Percentiles rank a stretch among this genome's conserved stretches.
These are phyloP conservation scores for Chaetogeoica ovagalla DNA, from an alignment of 2,888 invertebrate genomes.

Conservation along the genomic window DNA sequence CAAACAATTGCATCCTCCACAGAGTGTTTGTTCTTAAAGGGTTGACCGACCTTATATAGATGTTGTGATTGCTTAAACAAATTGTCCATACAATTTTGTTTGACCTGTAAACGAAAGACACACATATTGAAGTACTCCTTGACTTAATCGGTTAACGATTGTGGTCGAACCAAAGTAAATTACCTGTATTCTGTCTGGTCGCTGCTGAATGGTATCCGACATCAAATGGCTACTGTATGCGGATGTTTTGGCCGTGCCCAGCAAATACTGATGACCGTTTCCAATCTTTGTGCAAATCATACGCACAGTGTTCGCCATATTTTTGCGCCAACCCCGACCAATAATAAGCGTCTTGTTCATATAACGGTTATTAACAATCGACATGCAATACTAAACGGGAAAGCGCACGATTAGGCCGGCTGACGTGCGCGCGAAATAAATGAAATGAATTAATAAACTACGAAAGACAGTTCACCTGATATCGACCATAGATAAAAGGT, in stretches of 20 bases:
- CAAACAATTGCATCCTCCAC: background rate
- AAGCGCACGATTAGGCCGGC: no score
- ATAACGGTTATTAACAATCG: no score
- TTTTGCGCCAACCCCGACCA: background rate
- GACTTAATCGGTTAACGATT: background rate
- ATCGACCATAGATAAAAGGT: no score
- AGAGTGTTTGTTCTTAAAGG: background rate
- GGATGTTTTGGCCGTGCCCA: constrained; percentile 1
- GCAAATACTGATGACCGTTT: constrained; percentile 40
- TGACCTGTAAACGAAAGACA: no score
- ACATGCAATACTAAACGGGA: no score
- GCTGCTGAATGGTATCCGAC: constrained; percentile 12
- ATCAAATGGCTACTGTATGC: constrained; percentile 8
- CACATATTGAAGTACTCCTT: no score
- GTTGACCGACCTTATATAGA: background rate
- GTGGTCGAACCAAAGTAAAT: background rate
- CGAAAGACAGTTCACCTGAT: no score
- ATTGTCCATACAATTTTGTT: no score
- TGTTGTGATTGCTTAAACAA: background rate
- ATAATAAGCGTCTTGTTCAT: no score
- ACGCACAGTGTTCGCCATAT: constrained; percentile 45
- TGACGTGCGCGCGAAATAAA: no score
- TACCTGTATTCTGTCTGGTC: background rate
- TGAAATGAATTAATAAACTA: no score
- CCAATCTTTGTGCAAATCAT: constrained; percentile 45